Evolutionary conservation across 1,140 invertebrate genomes (phyloP).

Genomic region (Bombus balteatus): DNA sequence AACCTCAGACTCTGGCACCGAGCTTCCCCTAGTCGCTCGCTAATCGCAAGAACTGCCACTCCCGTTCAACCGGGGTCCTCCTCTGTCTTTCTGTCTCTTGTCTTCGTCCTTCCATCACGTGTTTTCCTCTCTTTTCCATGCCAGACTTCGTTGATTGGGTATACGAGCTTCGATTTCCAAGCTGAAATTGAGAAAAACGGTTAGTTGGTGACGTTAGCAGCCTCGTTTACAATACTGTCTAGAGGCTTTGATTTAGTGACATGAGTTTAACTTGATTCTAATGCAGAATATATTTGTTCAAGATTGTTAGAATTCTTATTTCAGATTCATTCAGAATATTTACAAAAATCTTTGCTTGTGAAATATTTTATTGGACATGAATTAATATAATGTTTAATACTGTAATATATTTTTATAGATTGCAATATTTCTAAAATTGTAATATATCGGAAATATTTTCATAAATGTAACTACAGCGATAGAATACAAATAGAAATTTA

Average conservation of each 20-base stretch:
- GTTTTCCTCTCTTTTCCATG: not conserved
- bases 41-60: slow-evolving; percentile 77
- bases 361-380: too few relatives aligned
- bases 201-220: not conserved
- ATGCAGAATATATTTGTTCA: not conserved
- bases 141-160: not conserved
- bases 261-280: too few relatives aligned
- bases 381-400: too few relatives aligned
- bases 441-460: too few relatives aligned
- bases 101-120: slow-evolving; percentile 1
- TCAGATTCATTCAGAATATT: too few relatives aligned
- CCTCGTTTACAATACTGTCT: not conserved
- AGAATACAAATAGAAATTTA: too few relatives aligned
- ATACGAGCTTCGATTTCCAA: not conserved
- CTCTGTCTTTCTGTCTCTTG: slow-evolving; percentile 43
- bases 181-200: not conserved
- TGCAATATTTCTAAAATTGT: too few relatives aligned
- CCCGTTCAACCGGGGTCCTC: slow-evolving; percentile 72
- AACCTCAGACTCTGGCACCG: slow-evolving; percentile 78
- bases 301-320: not conserved
- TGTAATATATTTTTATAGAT: too few relatives aligned
- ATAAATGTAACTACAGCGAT: too few relatives aligned
- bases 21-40: slow-evolving; percentile 69
- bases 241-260: too few relatives aligned
- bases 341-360: too few relatives aligned